Base-by-base conservation (phyloP, 1,140 invertebrate genomes). In the Chironomus tepperi region DNA sequence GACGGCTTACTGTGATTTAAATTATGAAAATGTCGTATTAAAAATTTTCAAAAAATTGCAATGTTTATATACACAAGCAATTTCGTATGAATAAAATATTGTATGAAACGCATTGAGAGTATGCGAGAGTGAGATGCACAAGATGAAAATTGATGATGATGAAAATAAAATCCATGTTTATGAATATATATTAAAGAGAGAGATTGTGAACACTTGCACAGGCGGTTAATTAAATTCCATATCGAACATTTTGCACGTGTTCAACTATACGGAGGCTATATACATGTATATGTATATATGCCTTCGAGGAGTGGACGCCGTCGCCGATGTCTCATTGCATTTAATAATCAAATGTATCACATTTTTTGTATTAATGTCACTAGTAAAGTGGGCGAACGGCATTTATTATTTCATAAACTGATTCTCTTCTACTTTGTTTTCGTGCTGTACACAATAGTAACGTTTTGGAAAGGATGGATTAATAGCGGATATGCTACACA, bases 191-290 rank as follows among this genome's bases (percentile, higher is more conserved):
- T 21, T n/a, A 57, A n/a, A 57, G 12, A 57, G 47, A 57, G n/a
- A 57, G 47, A 57, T 18, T 70, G 16, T 70, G 65, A 70, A 70
- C 65, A 70, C 65, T 70, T 70, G 65, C 65, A 70, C 8, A 70
- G 65, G 65, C 65, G 65, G 65, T 70, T 70, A 70, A 70, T 70
- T 70, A 70, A 70, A 70, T 70, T 70, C 65, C 65, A 70, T 70
- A 70, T 70, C 16, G 65, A 70, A 70, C 65, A 19, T 70, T n/a
- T 70, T 70, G 65, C 65, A 70, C 65, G 65, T 70, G 65, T 70
- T 70, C 65, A 70, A 57, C 5, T 57, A 57, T 57, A 57, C 47
- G n/a, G 47, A 57, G 47, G 47, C 47, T n/a, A 12, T n/a, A 57
- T 57, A 57, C n/a, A 12, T 57, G 12, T 57, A 57, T 57, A 57